A percentile compares a stretch with the other conserved stretches of the same genome.
phyloP scores from a whole-genome alignment of 2,888 invertebrate species.

The Spilarctia lutea region DNA sequence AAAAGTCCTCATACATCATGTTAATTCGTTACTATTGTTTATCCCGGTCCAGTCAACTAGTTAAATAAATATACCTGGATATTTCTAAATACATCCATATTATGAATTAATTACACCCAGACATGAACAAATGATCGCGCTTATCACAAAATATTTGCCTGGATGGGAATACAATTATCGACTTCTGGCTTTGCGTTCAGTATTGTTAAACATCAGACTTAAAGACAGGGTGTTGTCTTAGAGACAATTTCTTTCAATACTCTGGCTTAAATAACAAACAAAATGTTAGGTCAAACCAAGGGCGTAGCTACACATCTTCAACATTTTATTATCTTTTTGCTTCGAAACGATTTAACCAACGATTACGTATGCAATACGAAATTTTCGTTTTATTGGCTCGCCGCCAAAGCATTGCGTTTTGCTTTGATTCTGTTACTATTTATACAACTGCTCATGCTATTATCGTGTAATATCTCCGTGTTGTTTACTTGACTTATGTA shows the following conservation, averaged over 20 bases:
- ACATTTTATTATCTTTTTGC: constrained; percentile 36
- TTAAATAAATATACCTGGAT: too few species aligned
- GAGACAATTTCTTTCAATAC: neutral
- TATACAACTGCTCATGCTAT: constrained; percentile 70
- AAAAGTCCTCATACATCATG: neutral
- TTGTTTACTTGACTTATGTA: constrained; percentile 58
- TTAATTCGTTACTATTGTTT: neutral
- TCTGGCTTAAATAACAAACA: constrained; percentile 28
- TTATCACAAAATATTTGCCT: too few species aligned
- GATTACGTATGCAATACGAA: constrained; percentile 69
- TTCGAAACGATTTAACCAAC: constrained; percentile 41
- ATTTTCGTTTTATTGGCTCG: constrained; percentile 69
- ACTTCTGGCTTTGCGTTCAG: too few species aligned
- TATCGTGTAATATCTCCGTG: constrained; percentile 66
- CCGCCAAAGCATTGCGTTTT: constrained; percentile 69
- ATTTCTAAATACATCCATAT: too few species aligned
- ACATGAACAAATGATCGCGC: too few species aligned
- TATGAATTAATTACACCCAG: too few species aligned
- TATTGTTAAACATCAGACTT: neutral
- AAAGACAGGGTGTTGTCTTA: neutral
- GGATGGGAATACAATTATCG: too few species aligned
- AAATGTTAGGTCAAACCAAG: constrained; percentile 33
- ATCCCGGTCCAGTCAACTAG: too few species aligned
- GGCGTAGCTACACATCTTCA: constrained; percentile 35
- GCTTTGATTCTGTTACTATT: constrained; percentile 74